Evolutionary conservation across 2,113 vertebrate species (phyloP).

Genomic region (Chaetodon trifascialis): DNA sequence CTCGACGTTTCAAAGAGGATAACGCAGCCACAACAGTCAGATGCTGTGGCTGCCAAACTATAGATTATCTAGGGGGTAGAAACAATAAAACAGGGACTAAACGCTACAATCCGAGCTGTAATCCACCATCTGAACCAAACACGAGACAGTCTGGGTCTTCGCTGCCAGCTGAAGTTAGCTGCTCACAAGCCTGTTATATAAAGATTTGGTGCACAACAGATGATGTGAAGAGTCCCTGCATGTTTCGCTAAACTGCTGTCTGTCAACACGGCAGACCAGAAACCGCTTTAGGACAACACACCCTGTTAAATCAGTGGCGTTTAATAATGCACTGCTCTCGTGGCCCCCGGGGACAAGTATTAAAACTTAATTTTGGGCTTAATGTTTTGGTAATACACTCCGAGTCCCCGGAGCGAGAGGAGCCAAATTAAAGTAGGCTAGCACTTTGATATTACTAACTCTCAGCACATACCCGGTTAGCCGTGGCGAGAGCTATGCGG

Average conservation of each 20-base stretch:
- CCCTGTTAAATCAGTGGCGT: not conserved
- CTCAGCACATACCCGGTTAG: slow-evolving; percentile 20
- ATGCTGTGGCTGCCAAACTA: slow-evolving; percentile 47
- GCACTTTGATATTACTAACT: slow-evolving; percentile 40
- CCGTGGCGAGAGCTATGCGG: slow-evolving; percentile 9
- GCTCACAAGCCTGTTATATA: slow-evolving; percentile 53
- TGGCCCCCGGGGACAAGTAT: slow-evolving; percentile 27
- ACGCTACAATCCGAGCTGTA: slow-evolving; percentile 34
- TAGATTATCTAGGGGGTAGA: slow-evolving; percentile 49
- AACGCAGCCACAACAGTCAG: slow-evolving; percentile 38
- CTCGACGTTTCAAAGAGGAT: slow-evolving; percentile 63
- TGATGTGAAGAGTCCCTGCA: slow-evolving; percentile 31
- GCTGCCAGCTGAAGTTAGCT: slow-evolving; percentile 4
- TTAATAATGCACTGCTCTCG: slow-evolving; percentile 58
- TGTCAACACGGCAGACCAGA: slow-evolving; percentile 32
- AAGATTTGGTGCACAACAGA: too few relatives aligned
- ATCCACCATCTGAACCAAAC: slow-evolving; percentile 38
- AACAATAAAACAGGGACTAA: slow-evolving; percentile 51
- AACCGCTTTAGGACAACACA: slow-evolving; percentile 34
- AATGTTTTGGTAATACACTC: slow-evolving; percentile 69
- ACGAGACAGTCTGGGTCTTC: not conserved
- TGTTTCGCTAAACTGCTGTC: slow-evolving; percentile 4
- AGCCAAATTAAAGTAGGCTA: slow-evolving; percentile 55
- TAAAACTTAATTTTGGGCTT: slow-evolving; percentile 69
- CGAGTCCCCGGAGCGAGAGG: slow-evolving; percentile 42